A percentile compares a stretch with the other conserved stretches of the same genome.
phyloP scores from a whole-genome alignment of 2,113 vertebrate genomes.

The Jacana jacana region DNA sequence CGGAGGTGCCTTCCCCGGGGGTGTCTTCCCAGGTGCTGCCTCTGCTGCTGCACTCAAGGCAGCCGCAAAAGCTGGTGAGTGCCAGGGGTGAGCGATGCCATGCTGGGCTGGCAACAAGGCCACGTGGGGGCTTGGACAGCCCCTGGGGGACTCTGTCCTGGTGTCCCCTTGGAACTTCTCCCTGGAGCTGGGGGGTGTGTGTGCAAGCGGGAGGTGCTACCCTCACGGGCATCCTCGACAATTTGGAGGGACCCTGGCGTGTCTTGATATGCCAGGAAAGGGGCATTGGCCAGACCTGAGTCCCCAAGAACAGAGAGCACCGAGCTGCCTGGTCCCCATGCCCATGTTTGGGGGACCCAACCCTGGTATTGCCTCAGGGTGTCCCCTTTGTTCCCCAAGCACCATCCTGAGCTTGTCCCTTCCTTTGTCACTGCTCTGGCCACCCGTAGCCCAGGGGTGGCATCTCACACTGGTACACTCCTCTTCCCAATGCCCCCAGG shows the following conservation, averaged over 20 bases:
- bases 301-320: not conserved
- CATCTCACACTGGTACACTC: not conserved
- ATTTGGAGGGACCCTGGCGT: fast-evolving
- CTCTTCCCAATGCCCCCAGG: slow-evolving; percentile 15
- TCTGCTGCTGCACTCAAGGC: slow-evolving; percentile 72
- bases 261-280: not conserved
- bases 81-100: fast-evolving
- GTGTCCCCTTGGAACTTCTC: not conserved
- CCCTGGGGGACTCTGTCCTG: not conserved
- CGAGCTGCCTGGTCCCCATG: not conserved
- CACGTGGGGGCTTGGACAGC: not conserved
- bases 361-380: not conserved
- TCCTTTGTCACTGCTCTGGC: fast-evolving
- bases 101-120: not conserved
- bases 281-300: not conserved
- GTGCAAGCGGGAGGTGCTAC: not conserved
- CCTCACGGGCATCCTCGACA: fast-evolving
- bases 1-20: slow-evolving; percentile 42
- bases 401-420: not conserved
- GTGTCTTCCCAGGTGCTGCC: slow-evolving; percentile 1
- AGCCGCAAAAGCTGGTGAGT: slow-evolving; percentile 77
- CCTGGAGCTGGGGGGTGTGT: not conserved
- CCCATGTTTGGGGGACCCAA: not conserved
- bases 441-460: not conserved
- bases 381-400: not conserved